Evolutionary conservation across 2,797 vertebrate genomes (phyloP).

Genomic region (Lophius americanus): DNA sequence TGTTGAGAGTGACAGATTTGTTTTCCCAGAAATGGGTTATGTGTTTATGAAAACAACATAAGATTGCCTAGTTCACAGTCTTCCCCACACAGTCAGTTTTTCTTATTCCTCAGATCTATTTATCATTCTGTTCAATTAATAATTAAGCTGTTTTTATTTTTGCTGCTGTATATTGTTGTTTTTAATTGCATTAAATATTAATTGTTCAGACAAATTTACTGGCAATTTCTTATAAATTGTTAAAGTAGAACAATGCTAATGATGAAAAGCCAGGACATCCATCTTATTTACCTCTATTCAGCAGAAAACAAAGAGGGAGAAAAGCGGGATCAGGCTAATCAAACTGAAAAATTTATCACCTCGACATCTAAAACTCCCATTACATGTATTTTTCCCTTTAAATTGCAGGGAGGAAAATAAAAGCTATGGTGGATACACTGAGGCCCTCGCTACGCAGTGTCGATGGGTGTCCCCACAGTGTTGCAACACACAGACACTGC

Average conservation of each 20-base stretch:
- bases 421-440: conserved; percentile 77
- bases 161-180: conserved; percentile 85
- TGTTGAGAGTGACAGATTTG: conserved; percentile 80
- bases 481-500: conserved; percentile 68
- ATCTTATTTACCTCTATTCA: conserved; percentile 84
- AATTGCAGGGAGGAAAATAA: conserved; percentile 81
- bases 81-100: conserved; percentile 73
- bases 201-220: conserved; percentile 83
- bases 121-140: conserved; percentile 87
- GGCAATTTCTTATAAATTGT: conserved; percentile 86
- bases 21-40: conserved; percentile 84
- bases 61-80: conserved; percentile 77
- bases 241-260: conserved; percentile 87
- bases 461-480: conserved; percentile 75
- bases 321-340: conserved; percentile 78
- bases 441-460: conserved; percentile 69
- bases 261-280: conserved; percentile 85
- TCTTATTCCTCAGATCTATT: conserved; percentile 74
- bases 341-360: conserved; percentile 87
- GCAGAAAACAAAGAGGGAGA: conserved; percentile 75
- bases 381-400: conserved; percentile 87
- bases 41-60: conserved; percentile 79
- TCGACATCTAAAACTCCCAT: conserved; percentile 83
- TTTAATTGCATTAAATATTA: conserved; percentile 87
- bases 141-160: conserved; percentile 88